Percentiles rank a stretch among this genome's conserved stretches.
Conservation (phyloP, 1,140 invertebrate species). For the Drosophila suzukii region DNA sequence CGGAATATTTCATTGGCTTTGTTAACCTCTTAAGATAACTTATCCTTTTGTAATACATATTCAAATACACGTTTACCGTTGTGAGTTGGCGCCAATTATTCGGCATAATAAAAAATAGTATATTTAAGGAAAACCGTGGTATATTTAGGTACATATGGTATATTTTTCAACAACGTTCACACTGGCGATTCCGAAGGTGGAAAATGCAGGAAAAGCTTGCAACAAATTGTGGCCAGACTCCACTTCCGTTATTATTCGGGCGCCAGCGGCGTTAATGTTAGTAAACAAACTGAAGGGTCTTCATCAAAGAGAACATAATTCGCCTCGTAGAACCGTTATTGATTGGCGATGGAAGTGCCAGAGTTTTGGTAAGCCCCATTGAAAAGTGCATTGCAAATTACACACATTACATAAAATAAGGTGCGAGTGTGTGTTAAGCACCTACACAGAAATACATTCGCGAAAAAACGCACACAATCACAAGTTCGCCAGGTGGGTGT, state of each 20-base stretch:
- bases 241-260: constrained; percentile 7
- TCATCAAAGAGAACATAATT: background rate
- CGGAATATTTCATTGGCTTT: too few relatives aligned
- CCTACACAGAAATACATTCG: constrained; percentile 10
- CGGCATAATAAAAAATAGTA: background rate
- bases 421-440: constrained; percentile 20
- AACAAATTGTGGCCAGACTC: constrained; percentile 6
- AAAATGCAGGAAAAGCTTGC: constrained; percentile 55
- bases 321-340: background rate
- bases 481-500: constrained; percentile 26
- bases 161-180: constrained; percentile 8
- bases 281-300: constrained; percentile 49
- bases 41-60: background rate
- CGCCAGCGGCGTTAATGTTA: constrained; percentile 27
- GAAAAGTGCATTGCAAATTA: constrained; percentile 18
- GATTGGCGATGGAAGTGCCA: constrained; percentile 32
- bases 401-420: constrained; percentile 38
- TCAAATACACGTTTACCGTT: background rate
- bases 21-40: too few relatives aligned
- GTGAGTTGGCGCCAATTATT: background rate
- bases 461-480: constrained; percentile 12
- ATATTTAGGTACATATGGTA: background rate
- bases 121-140: background rate
- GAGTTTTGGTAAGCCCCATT: constrained; percentile 55
- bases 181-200: constrained; percentile 36